Base-by-base conservation (phyloP, 2,888 invertebrate genomes). In the Athalia rosae region DNA sequence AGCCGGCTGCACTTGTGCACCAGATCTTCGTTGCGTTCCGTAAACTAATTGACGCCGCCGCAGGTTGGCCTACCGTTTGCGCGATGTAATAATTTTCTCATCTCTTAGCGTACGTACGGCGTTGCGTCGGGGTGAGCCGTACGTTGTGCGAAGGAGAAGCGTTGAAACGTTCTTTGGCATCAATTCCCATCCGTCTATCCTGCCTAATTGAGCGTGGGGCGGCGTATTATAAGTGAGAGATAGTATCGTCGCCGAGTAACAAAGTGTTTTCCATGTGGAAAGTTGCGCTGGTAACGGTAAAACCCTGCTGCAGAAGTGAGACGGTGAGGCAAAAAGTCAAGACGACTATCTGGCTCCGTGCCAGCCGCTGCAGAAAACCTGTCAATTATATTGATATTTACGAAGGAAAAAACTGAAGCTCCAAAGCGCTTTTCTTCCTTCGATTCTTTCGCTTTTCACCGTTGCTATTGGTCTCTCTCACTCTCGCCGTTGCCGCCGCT, bases 351-450 rank as follows among this genome's bases (percentile, higher is more conserved):
- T 71, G 71, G 71, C 56, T 56, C 15, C 3, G n/a, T 45, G 43
- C 71, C 71, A 71, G 71, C 41, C 6, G 11, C 43, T 58, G 28
- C 28, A 28, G 13, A 13, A 13, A 13, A 71, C 9, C 71, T 71
- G 71, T 71, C 71, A 71, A 71, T 71, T 71, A 71, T 45, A 58
- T 71, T 71, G 58, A 71, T 71, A 58, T 71, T 71, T 58, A 71
- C 41, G 56, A 4, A 56, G 13, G 43, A 58, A 69, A 69, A 58
- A 71, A 58, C 4, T 45, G 71, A 71, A 71, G 45, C 67, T 43
- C 45, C 4, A 43, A 4, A 45, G 9, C 28, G 50, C 11, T 56
- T 43, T 71, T 58, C 58, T 58, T 28, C 50, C 28, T 71, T n/a
- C 45, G 11, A 43, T n/a, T 58, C 43, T 45, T 9, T 1, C n/a